Percentiles rank a stretch among this genome's conserved stretches.
These are phyloP conservation scores for Hymenochirus boettgeri DNA, from an alignment of 2,113 vertebrate species.

Conservation along the genomic window DNA sequence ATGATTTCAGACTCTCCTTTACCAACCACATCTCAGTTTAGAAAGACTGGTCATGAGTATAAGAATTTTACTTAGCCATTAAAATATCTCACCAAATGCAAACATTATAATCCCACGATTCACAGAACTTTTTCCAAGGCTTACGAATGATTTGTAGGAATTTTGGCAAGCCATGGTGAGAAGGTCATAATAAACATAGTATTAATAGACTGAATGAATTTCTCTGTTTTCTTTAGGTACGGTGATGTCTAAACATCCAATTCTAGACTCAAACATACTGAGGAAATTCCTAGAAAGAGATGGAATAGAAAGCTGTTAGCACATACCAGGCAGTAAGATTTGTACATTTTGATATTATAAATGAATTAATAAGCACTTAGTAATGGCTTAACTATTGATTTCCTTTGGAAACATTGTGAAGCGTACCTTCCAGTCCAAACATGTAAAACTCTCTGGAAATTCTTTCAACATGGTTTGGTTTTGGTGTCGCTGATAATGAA, in stretches of 20 bases:
- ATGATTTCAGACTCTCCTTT: neutral
- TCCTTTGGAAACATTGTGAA: neutral
- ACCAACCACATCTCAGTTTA: neutral
- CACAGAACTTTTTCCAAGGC: constrained; percentile 79
- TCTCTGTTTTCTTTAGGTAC: constrained; percentile 71
- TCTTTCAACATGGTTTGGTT: constrained; percentile 60
- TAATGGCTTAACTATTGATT: neutral
- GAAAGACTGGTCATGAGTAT: neutral
- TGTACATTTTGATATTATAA: no score
- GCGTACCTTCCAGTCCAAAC: constrained; percentile 83
- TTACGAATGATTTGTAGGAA: constrained; percentile 74
- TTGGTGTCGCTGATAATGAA: constrained; percentile 55
- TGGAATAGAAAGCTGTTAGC: neutral
- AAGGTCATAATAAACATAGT: constrained; percentile 84
- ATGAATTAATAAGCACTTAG: no score
- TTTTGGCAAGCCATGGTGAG: constrained; percentile 85
- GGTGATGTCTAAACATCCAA: constrained; percentile 77
- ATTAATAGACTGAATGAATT: constrained; percentile 80
- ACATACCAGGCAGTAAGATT: no score
- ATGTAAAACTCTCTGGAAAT: constrained; percentile 80
- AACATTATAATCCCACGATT: constrained; percentile 91
- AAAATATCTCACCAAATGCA: constrained; percentile 72
- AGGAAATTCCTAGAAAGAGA: constrained; percentile 70
- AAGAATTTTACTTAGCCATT: neutral
- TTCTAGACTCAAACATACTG: constrained; percentile 81